Evolutionary conservation across 2,113 vertebrate species (phyloP).

Genomic region (Dicaeum eximium): DNA sequence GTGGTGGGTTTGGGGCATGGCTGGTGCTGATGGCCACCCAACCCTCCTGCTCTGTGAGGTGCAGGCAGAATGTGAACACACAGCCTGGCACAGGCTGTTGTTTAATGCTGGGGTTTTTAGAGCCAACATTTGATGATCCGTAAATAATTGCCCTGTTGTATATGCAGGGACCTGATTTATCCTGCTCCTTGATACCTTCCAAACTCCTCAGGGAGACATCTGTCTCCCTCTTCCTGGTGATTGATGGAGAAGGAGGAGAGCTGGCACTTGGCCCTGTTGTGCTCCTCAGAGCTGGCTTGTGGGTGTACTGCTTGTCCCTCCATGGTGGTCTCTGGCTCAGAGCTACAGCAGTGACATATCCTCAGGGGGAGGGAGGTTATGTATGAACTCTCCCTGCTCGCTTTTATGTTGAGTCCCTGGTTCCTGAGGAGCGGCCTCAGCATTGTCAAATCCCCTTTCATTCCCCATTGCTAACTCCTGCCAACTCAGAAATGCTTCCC

Average conservation of each 20-base stretch:
- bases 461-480: background rate
- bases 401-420: background rate
- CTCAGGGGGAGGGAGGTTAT: background rate
- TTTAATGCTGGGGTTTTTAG: background rate
- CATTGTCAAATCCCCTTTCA: fast-evolving
- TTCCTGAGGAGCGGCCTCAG: background rate
- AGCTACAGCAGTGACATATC: background rate
- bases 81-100: background rate
- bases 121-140: background rate
- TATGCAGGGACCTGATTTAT: slow-evolving; percentile 14
- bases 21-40: background rate
- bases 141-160: background rate
- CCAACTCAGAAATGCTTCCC: background rate
- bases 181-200: background rate
- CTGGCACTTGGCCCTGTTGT: background rate
- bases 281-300: background rate
- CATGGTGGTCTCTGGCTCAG: slow-evolving; percentile 1
- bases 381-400: background rate
- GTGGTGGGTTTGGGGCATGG: background rate
- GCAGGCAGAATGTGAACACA: background rate
- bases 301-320: background rate
- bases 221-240: background rate
- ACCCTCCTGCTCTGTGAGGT: fast-evolving
- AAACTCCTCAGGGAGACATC: background rate
- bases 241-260: slow-evolving; percentile 14